Conservation (phyloP, 2,797 vertebrate genomes). For the Tenualosa thibaudeaui region DNA sequence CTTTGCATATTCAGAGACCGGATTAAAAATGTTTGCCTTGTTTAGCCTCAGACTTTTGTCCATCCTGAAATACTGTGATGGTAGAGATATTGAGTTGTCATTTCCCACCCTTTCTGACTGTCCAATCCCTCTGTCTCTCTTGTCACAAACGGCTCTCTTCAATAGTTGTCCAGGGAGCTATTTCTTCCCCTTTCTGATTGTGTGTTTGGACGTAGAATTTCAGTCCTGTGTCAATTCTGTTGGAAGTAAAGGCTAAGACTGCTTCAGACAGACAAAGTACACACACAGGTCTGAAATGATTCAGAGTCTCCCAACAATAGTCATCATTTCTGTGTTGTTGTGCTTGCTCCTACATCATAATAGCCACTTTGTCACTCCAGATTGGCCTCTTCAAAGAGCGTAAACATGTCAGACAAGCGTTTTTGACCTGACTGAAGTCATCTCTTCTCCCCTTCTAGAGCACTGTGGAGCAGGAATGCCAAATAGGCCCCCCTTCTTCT, state of each 20-base stretch:
- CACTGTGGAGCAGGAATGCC: background rate
- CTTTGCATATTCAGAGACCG: background rate
- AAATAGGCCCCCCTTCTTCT: constrained; percentile 31
- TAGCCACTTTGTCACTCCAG: background rate
- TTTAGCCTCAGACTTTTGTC: background rate
- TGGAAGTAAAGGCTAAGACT: background rate
- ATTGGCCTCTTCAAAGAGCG: background rate
- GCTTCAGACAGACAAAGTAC: background rate
- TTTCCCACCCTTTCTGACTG: background rate
- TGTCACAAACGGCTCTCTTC: background rate
- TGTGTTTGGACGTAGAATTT: background rate
- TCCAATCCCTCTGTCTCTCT: background rate
- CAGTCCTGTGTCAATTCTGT: background rate
- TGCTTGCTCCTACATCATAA: background rate
- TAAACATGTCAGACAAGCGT: background rate
- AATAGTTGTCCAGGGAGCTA: background rate
- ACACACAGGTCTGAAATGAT: background rate
- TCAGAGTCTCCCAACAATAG: background rate
- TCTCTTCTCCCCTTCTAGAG: background rate
- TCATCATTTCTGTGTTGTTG: background rate
- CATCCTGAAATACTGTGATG: background rate
- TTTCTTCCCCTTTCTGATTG: background rate
- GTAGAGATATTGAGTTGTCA: background rate
- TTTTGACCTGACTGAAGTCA: constrained; percentile 4
- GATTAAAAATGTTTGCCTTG: constrained; percentile 19